Percentiles rank a stretch among this genome's conserved stretches.
Conservation (phyloP, 1,140 invertebrate genomes). For the Pseudomyrmex pallidus region DNA sequence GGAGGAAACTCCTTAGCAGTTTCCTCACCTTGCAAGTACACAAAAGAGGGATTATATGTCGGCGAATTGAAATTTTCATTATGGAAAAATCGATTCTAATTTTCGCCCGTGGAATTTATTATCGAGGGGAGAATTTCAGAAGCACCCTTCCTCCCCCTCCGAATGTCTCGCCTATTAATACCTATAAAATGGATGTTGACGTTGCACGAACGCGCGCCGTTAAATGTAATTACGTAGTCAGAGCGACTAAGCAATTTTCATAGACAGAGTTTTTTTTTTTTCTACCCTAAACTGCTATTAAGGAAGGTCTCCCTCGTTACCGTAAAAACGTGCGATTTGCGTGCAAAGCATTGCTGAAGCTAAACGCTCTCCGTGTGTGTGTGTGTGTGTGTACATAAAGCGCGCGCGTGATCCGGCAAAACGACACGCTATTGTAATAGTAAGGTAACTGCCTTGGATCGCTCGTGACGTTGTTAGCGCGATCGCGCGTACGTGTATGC, state of each 20-base stretch:
- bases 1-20: background rate
- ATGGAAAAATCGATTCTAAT: slow-evolving; percentile 28
- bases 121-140: background rate
- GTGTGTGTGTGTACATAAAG: too few species aligned
- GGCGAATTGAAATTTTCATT: background rate
- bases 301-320: slow-evolving; percentile 16
- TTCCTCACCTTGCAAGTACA: background rate
- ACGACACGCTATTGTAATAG: slow-evolving; percentile 16
- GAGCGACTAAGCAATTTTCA: slow-evolving; percentile 29
- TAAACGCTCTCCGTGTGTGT: background rate
- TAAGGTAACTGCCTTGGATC: background rate
- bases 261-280: background rate
- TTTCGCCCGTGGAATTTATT: slow-evolving; percentile 10
- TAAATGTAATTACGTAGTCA: slow-evolving; percentile 36
- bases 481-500: background rate
- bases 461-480: slow-evolving; percentile 2
- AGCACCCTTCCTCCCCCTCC: background rate
- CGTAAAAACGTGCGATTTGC: slow-evolving; percentile 40
- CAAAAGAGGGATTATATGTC: background rate
- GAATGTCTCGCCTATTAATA: slow-evolving; percentile 32
- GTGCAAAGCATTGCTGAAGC: slow-evolving; percentile 13
- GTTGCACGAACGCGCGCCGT: slow-evolving; percentile 27
- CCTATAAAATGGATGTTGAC: slow-evolving; percentile 34
- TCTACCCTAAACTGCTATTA: background rate
- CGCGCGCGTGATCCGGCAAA: background rate